These are phyloP conservation scores for Parazoanthus atlanticus DNA, from an alignment of 92 coral and sea anemone genomes.

Conservation along the genomic window DNA sequence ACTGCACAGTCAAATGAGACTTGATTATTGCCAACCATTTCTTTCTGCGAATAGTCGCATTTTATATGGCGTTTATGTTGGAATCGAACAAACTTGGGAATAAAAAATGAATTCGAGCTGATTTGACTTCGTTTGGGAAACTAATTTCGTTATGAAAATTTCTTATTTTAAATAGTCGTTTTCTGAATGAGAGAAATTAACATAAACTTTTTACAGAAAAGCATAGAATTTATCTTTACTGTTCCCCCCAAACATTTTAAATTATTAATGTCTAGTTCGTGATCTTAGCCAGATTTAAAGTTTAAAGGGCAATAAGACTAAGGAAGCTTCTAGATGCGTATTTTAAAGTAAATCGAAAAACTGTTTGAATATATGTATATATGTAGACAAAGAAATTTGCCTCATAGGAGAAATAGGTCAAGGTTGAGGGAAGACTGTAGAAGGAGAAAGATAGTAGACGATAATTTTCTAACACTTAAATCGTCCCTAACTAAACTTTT, in stretches of 20 bases:
- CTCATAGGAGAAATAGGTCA: neutral
- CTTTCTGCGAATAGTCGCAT: neutral
- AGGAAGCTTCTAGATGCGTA: neutral
- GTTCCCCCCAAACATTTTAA: slow-evolving; percentile 4
- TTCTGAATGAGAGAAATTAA: neutral
- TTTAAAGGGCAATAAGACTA: neutral
- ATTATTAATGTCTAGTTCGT: slow-evolving; percentile 32
- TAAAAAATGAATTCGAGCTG: too few species aligned
- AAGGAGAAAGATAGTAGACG: neutral
- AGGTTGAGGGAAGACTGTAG: neutral
- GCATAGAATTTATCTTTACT: neutral
- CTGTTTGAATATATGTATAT: neutral
- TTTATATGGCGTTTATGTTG: neutral
- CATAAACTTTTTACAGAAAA: neutral
- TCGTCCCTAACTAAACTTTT: neutral
- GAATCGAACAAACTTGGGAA: neutral
- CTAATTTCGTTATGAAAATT: neutral
- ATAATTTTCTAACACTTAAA: too few species aligned
- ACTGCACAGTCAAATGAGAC: neutral
- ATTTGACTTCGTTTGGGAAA: neutral
- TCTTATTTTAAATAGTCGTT: neutral
- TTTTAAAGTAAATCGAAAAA: neutral
- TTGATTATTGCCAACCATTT: neutral
- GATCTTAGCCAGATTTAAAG: neutral
- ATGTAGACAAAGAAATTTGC: neutral